Percentiles rank a stretch among this genome's conserved stretches.
Evolutionary conservation across 2,113 vertebrate genomes (phyloP).

Genomic region (Castor canadensis): DNA sequence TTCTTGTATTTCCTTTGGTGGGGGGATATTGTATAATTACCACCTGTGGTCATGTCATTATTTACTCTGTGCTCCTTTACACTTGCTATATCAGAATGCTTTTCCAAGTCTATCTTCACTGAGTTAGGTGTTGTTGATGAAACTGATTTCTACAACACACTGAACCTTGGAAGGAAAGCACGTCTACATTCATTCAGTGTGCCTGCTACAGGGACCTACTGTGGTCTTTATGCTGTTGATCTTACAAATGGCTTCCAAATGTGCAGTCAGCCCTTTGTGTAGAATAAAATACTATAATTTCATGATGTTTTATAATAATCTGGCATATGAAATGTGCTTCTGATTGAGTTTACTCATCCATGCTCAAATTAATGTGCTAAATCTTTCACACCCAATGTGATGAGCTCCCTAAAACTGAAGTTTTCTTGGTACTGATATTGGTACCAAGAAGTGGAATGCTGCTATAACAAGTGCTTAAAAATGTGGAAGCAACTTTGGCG

Average conservation of each 20-base stretch:
- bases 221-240: not conserved
- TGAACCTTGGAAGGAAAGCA: not conserved
- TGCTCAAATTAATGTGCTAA: not conserved
- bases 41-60: not conserved
- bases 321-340: not conserved
- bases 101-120: not conserved
- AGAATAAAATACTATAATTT: not conserved
- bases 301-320: not conserved
- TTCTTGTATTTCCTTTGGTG: not conserved
- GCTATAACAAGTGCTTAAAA: not conserved
- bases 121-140: not conserved
- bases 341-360: not conserved
- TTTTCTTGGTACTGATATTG: too few species aligned
- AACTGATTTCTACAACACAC: accelerated
- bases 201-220: not conserved
- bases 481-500: not conserved
- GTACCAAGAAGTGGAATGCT: not conserved
- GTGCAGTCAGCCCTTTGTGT: not conserved
- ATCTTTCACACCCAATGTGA: not conserved
- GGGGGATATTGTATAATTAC: not conserved
- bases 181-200: not conserved
- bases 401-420: not conserved
- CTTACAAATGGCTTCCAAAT: not conserved
- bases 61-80: not conserved
- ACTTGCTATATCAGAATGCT: not conserved